Base-by-base conservation (phyloP, 1,140 invertebrate species). In the Meloidogyne chitwoodi region DNA sequence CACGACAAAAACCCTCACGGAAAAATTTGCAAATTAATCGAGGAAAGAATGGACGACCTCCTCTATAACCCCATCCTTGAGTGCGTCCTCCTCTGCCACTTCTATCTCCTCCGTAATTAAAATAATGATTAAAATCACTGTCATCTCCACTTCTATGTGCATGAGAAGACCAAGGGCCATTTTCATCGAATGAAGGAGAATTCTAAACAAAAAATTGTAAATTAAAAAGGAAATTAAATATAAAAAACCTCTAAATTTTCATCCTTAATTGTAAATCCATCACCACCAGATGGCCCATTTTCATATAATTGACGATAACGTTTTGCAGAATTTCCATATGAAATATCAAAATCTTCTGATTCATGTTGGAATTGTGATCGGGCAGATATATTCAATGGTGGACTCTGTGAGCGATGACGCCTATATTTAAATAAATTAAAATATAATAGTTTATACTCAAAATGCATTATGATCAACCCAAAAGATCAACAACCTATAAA, bases 1-100 rank as follows among this genome's bases (percentile, higher is more conserved):
- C 85, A 69, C 85, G 77, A 71, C 85, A 86, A 63, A 82, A 87
- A 8, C 85, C 85, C 73, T 86, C 85, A n/a, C 85, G 79, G 77
- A 87, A 86, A 66, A 86, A 86, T 65, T 86, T 86, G 81, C 85
- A 86, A 31, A 86, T 84, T 26, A 80, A 85, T 16, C 75, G 77
- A 26, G 86, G 81, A 41, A 74, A 71, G 26, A 74, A 61, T 5
- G 76, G 65, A 27, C 68, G 67, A 26, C 66, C 64, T n/a, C 29
- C 38, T 77, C 70, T 68, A 48, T 68, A 67, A 68, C 69, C 75
- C 48, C 67, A 44, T 19, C 69, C 68, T 56, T 61, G 27, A 11
- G 44, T 69, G 34, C 75, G 31, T 2, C 48, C 27, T 34, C 65
- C 65, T 61, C 75, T 72, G 19, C 16, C 38, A 29, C 38, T 34